A percentile compares a stretch with the other conserved stretches of the same genome.
Conservation (phyloP, 1,140 invertebrate species). For the Drosophila ambigua region DNA sequence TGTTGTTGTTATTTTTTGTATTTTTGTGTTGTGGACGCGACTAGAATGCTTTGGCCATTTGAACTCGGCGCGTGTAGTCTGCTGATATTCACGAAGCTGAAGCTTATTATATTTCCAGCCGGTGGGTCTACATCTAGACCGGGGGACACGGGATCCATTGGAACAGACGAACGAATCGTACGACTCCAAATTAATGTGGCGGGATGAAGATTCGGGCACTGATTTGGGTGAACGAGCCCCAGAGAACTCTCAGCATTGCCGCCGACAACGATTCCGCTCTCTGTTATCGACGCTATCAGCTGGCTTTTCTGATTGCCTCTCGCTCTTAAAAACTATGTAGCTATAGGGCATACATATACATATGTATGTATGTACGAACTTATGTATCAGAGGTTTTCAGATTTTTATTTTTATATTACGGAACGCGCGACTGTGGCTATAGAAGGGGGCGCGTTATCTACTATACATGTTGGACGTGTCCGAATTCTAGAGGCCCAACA, state of each 20-base stretch:
- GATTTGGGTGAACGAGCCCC: conserved; percentile 15
- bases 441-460: conserved; percentile 28
- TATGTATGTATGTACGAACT: conserved; percentile 19
- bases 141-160: neutral
- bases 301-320: conserved; percentile 20
- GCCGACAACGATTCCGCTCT: conserved; percentile 8
- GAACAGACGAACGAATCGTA: conserved; percentile 28
- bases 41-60: conserved; percentile 13
- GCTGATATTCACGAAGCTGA: neutral
- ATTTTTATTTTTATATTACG: conserved; percentile 56
- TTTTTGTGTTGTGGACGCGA: conserved; percentile 5
- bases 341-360: neutral
- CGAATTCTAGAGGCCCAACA: conserved; percentile 21
- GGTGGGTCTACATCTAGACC: conserved; percentile 17
- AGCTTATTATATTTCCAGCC: conserved; percentile 33
- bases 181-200: conserved; percentile 20
- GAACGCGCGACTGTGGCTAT: conserved; percentile 39
- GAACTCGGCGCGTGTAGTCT: conserved; percentile 13
- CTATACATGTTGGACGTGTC: neutral
- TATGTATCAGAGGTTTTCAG: conserved; percentile 29
- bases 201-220: conserved; percentile 17
- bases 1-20: conserved; percentile 5
- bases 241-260: neutral
- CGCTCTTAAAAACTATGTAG: conserved; percentile 6
- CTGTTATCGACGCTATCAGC: conserved; percentile 28